Evolutionary conservation across 2,797 vertebrate species (phyloP).

Genomic region (Knipowitschia caucasica): DNA sequence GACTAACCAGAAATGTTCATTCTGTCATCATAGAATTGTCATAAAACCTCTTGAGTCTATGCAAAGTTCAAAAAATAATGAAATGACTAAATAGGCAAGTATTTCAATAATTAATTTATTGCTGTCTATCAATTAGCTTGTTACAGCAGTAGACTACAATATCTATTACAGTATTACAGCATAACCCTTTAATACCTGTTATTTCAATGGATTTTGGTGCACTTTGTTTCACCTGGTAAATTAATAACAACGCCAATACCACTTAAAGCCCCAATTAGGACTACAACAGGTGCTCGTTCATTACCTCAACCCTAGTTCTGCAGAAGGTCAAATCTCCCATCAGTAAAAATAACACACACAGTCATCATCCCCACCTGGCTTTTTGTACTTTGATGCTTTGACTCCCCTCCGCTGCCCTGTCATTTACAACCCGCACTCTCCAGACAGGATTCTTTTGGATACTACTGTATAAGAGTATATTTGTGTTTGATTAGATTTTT

Average conservation of each 20-base stretch:
- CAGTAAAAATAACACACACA: slow-evolving; percentile 12
- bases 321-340: slow-evolving; percentile 42
- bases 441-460: slow-evolving; percentile 4
- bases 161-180: too few species aligned
- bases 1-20: too few species aligned
- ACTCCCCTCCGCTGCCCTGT: slow-evolving; percentile 8
- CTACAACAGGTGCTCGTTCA: slow-evolving; percentile 34
- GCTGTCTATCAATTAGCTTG: too few species aligned
- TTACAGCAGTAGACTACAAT: too few species aligned
- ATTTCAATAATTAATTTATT: too few species aligned
- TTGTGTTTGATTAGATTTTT: slow-evolving; percentile 4
- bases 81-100: too few species aligned
- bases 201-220: neutral
- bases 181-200: neutral
- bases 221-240: neutral
- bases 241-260: neutral
- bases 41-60: too few species aligned
- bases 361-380: slow-evolving; percentile 24
- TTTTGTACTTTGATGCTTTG: slow-evolving; percentile 16
- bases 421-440: slow-evolving; percentile 23
- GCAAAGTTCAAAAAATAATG: too few species aligned
- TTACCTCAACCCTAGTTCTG: slow-evolving; percentile 11
- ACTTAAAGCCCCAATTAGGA: neutral
- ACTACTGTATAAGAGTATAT: neutral
- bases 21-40: too few species aligned